Evolutionary conservation across 2,113 vertebrate species (phyloP), one percentile per base, ranked within the genome.

Genomic region (Hippocampus barbouri): DNA sequence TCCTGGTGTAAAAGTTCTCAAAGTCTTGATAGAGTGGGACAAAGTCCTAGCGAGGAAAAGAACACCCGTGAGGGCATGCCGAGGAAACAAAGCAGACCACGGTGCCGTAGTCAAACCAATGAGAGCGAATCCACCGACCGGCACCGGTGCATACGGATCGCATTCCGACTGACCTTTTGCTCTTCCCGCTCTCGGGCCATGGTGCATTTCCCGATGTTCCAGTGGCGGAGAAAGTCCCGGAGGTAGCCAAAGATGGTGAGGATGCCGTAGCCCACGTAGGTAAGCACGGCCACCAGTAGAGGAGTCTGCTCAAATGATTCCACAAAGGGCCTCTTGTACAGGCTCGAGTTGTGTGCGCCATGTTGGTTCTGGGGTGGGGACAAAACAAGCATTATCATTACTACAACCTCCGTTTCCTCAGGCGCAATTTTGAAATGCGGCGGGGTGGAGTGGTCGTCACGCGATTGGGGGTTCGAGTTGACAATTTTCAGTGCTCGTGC

Each of bases 21-120:
- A 99, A 99, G 88, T 99, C 97, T 77, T 99, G 97, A 88, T 99
- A 98, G 65, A 98, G 86, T 1, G 97, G 94, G 45, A 98, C 97
- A 77, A 99, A 99, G 73, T 98, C 97, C 97, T 99, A 83, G 67
- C 49, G 43, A 34, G 81, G 84, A 68, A 74, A 15, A 68, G 4
- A 62, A 10, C 14, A 27, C 2, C 1, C 15, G 5, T 45, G 5
- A 65, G 21, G 62, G 2, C 23, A n/a, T 25, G 62, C 62, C 43
- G 23, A 27, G 3, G 14, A 9, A 8, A 65, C 4, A 45, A 45
- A 65, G 15, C 12, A 15, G 21, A 16, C n/a, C 21, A 27, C 1
- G 47, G 41, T 25, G 30, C 18, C 15, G 27, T 61, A 5, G 18
- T 23, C 12, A 43, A 43, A 65, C 10, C 38, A 12, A 11, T 12